phyloP scores from a whole-genome alignment of 2,113 vertebrate genomes.

The Pomatostomus ruficeps region DNA sequence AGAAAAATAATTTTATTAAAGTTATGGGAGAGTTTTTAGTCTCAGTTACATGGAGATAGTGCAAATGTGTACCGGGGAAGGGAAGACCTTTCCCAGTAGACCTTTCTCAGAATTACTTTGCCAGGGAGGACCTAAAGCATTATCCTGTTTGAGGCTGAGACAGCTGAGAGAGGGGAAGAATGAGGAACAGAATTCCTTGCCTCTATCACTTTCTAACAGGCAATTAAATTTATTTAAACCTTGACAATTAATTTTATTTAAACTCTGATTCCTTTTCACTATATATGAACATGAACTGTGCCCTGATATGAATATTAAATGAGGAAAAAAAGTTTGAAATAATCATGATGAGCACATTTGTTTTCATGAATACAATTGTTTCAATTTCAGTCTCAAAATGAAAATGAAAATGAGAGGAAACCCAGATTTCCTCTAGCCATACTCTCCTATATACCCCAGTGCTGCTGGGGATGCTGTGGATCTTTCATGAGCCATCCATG shows the following conservation, averaged over 20 bases:
- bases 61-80: neutral
- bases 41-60: neutral
- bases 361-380: neutral
- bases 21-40: neutral
- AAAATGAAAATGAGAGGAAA: neutral
- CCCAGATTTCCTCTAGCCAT: neutral
- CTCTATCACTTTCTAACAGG: neutral
- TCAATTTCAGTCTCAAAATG: neutral
- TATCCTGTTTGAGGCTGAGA: neutral
- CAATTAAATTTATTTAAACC: neutral
- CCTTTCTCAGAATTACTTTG: neutral
- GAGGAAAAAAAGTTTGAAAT: neutral
- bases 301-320: neutral
- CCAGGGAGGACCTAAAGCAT: neutral
- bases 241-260: neutral
- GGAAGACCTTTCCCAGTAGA: neutral
- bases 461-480: neutral
- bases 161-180: neutral
- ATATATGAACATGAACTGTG: neutral
- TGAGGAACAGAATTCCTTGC: neutral
- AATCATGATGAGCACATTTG: neutral
- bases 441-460: neutral
- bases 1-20: neutral
- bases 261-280: neutral
- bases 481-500: neutral